These are phyloP conservation scores for Chaetops frenatus DNA, from an alignment of 2,113 vertebrate species.

Conservation along the genomic window DNA sequence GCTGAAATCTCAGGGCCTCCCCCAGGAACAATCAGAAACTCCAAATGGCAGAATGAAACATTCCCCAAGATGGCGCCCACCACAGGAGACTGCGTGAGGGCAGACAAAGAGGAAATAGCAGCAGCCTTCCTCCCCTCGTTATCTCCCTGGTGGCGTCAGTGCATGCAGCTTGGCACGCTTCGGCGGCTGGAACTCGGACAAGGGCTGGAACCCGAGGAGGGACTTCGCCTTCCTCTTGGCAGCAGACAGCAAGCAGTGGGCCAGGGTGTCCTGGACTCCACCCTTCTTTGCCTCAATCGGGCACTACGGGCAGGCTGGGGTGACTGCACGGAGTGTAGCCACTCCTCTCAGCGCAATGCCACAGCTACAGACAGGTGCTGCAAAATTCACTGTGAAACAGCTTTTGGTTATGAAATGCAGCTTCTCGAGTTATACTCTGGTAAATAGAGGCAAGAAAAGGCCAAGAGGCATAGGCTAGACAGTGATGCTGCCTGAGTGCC, in stretches of 20 bases:
- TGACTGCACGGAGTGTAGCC: neutral
- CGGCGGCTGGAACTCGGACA: neutral
- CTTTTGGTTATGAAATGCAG: neutral
- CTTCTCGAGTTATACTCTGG: neutral
- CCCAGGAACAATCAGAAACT: neutral
- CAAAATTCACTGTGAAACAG: neutral
- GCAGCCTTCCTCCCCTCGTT: neutral
- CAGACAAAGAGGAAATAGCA: neutral
- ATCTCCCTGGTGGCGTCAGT: too few species aligned
- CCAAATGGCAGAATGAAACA: too few species aligned
- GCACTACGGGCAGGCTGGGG: too few species aligned
- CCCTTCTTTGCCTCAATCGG: fast-evolving
- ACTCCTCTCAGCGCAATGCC: neutral
- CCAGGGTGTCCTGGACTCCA: too few species aligned
- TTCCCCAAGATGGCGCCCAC: neutral
- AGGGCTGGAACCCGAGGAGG: too few species aligned
- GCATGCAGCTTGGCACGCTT: neutral
- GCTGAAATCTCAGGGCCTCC: neutral
- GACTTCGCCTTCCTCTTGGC: neutral
- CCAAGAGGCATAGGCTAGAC: neutral
- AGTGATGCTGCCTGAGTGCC: neutral
- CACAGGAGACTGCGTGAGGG: too few species aligned
- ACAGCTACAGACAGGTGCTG: neutral
- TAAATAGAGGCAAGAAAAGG: neutral
- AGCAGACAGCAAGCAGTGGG: neutral